These are phyloP conservation scores for Sphenopsis melanotis DNA, from an alignment of 2,797 vertebrate genomes.

Conservation along the genomic window DNA sequence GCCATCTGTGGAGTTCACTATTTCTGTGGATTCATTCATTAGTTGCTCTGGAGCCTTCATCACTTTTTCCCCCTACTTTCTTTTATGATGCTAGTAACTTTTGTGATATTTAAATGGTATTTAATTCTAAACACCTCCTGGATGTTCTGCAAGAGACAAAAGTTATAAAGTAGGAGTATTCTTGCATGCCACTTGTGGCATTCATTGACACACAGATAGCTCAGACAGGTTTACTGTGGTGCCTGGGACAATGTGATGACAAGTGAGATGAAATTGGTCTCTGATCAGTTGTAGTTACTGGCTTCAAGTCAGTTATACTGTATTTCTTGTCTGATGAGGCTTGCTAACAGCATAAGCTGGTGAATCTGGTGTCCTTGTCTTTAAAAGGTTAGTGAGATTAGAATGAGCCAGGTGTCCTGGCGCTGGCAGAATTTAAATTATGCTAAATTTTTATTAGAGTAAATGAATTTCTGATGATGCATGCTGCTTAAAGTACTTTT, in stretches of 20 bases:
- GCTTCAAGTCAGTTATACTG: neutral
- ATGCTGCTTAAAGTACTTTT: neutral
- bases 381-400: neutral
- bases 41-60: neutral
- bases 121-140: neutral
- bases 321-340: neutral
- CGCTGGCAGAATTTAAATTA: neutral
- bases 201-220: neutral
- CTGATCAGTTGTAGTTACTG: neutral
- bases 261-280: neutral
- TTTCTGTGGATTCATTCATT: neutral
- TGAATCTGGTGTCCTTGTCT: neutral
- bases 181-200: neutral
- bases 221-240: rapidly evolving
- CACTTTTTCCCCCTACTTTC: neutral
- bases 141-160: neutral
- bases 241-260: neutral
- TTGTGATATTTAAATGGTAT: neutral
- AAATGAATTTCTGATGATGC: neutral
- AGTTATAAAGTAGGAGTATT: neutral
- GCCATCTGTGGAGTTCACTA: neutral
- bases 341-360: neutral
- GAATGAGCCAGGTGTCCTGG: neutral
- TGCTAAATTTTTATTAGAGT: neutral
- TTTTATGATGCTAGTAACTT: neutral